Conservation (phyloP, 2,888 invertebrate genomes). For the Conistra vaccinii region DNA sequence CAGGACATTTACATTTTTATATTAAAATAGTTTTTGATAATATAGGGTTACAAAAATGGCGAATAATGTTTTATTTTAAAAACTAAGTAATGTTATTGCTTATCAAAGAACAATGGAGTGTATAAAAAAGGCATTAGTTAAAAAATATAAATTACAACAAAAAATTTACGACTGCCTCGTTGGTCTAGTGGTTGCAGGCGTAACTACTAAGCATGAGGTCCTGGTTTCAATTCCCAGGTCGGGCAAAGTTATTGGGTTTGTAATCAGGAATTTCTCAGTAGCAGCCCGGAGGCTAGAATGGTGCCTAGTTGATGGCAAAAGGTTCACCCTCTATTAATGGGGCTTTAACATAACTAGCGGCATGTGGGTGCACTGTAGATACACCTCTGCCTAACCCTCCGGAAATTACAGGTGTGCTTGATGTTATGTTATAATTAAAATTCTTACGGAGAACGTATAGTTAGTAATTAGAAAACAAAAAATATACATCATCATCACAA, state of each 20-base stretch:
- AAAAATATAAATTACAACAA: neutral
- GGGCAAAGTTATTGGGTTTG: no score
- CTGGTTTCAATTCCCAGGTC: no score
- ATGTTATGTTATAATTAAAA: neutral
- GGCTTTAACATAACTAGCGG: neutral
- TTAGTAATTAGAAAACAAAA: neutral
- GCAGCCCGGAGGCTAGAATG: no score
- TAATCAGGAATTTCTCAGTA: no score
- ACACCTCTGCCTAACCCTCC: neutral
- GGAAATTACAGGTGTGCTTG: neutral
- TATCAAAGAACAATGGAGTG: no score
- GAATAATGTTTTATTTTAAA: conserved; percentile 9
- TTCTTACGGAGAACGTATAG: no score
- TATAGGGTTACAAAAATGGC: conserved; percentile 1
- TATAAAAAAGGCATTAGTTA: neutral
- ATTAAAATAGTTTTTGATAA: conserved; percentile 36
- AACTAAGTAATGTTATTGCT: conserved; percentile 17
- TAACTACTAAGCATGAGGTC: no score
- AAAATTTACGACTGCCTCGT: neutral
- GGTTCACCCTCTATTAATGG: neutral
- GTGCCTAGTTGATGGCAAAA: no score
- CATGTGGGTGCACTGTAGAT: neutral
- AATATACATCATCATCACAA: neutral
- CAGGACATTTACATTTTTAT: conserved; percentile 19
- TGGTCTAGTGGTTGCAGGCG: no score